A percentile compares a stretch with the other conserved stretches of the same genome.
Conservation (phyloP, 2,113 vertebrate species). For the Tapirus terrestris region DNA sequence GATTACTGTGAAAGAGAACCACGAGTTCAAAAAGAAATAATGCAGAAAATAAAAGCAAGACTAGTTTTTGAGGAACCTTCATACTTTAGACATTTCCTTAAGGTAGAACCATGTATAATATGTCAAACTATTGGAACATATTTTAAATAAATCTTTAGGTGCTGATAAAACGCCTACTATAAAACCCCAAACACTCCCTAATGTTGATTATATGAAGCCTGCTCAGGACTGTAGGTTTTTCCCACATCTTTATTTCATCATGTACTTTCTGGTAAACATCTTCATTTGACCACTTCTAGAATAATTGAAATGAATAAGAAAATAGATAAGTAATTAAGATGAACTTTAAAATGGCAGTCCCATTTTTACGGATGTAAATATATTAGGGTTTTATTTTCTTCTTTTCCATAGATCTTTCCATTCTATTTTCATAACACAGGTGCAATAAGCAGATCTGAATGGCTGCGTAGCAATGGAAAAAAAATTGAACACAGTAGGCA, state of each 20-base stretch:
- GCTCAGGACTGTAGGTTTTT: not conserved
- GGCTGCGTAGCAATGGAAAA: not conserved
- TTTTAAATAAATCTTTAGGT: not conserved
- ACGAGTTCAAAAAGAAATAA: slow-evolving; percentile 28
- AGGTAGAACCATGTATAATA: not conserved
- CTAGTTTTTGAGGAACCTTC: not conserved
- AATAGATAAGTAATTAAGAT: not conserved
- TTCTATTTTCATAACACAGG: not conserved
- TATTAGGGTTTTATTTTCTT: not conserved
- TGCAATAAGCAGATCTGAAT: not conserved
- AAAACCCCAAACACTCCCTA: not conserved
- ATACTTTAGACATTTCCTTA: not conserved
- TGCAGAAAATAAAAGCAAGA: slow-evolving; percentile 12
- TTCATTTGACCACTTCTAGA: not conserved
- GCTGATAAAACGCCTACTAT: not conserved
- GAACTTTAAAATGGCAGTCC: not conserved
- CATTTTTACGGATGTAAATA: not conserved
- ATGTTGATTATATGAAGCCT: not conserved
- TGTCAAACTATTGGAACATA: not conserved
- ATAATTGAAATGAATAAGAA: not conserved
- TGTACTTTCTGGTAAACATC: not conserved
- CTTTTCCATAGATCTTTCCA: not conserved
- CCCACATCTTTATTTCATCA: not conserved
- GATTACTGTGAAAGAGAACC: not conserved
- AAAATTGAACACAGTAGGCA: not conserved